Percentiles rank a stretch among this genome's conserved stretches.
Conservation (phyloP, 1,140 invertebrate species). For the Sipha flava region DNA sequence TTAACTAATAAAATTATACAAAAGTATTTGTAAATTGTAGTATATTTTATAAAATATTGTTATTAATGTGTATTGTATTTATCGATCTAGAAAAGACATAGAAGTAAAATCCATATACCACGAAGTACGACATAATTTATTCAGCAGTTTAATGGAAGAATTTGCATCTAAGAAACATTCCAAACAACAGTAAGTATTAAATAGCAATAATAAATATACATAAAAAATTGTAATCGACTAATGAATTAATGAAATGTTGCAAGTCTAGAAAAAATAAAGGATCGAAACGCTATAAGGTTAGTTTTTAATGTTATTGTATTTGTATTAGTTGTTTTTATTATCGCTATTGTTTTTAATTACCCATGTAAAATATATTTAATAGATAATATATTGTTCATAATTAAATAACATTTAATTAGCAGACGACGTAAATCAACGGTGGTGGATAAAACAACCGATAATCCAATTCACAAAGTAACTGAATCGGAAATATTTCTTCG, state of each 20-base stretch:
- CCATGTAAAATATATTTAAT: too few relatives aligned
- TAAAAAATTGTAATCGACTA: neutral
- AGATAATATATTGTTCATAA: too few relatives aligned
- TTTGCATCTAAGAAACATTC: neutral
- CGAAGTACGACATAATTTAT: neutral
- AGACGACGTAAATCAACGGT: neutral
- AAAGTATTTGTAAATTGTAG: too few relatives aligned
- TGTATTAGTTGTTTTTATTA: too few relatives aligned
- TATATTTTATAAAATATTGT: neutral
- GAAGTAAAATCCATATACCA: neutral
- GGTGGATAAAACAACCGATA: neutral
- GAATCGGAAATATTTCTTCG: slow-evolving; percentile 6
- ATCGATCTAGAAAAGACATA: neutral
- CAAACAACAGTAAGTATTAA: neutral
- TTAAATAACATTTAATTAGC: neutral
- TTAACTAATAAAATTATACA: too few relatives aligned
- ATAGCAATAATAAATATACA: neutral
- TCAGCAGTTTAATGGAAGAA: neutral
- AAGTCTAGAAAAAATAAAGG: neutral
- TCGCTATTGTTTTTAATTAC: too few relatives aligned
- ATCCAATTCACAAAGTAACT: neutral
- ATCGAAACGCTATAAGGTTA: neutral
- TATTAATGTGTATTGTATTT: neutral
- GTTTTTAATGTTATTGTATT: too few relatives aligned
- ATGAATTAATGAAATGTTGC: neutral